phyloP scores from a whole-genome alignment of 35 echinoderm and acorn worm genomes.

The Lytechinus pictus region DNA sequence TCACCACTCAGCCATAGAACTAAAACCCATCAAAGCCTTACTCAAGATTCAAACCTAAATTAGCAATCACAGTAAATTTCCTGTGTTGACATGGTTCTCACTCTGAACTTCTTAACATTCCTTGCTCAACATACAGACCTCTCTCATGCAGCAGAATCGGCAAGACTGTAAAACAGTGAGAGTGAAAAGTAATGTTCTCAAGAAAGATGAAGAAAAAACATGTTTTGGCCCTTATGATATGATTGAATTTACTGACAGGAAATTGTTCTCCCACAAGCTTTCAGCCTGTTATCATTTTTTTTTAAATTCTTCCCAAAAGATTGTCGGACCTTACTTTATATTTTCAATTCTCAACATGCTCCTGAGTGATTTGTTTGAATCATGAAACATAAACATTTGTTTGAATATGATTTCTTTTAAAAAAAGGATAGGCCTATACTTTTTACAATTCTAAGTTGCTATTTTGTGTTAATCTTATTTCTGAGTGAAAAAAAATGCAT shows the following conservation, averaged over 20 bases:
- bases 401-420: not conserved
- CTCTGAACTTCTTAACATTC: not conserved
- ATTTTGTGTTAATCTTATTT: too few species aligned
- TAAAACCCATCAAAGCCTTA: not conserved
- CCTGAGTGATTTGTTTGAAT: not conserved
- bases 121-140: not conserved
- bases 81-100: slow-evolving; percentile 10
- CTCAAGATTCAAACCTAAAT: not conserved
- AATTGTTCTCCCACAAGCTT: slow-evolving; percentile 40
- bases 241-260: slow-evolving; percentile 40
- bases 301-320: not conserved
- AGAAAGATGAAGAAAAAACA: slow-evolving; percentile 30
- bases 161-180: not conserved
- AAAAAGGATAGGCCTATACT: too few species aligned
- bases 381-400: not conserved
- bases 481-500: too few species aligned
- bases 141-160: not conserved
- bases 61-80: slow-evolving; percentile 7
- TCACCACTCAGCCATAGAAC: slow-evolving; percentile 8
- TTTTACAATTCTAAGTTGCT: too few species aligned
- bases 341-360: not conserved
- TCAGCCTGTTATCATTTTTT: not conserved
- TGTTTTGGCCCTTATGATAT: slow-evolving; percentile 37
- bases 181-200: not conserved
- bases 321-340: not conserved